Conservation (phyloP, 2,797 vertebrate genomes). For the Eulemur coronatus region DNA sequence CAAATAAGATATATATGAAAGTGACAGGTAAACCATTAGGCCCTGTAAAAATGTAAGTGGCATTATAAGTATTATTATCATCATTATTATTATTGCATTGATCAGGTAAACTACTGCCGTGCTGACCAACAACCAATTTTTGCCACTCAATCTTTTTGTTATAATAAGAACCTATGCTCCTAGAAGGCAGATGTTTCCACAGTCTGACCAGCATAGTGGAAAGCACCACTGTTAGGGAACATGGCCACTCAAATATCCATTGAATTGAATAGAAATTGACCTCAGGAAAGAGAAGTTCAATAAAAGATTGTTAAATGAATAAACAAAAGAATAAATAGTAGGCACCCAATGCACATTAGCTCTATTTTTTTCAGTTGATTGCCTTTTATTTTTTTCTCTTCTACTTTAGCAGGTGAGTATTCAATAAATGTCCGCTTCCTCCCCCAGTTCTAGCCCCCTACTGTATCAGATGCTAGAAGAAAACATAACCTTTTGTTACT, state of each 20-base stretch:
- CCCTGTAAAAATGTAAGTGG: neutral
- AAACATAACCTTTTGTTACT: neutral
- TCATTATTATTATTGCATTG: neutral
- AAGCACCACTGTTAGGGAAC: neutral
- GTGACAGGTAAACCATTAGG: neutral
- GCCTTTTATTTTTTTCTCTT: neutral
- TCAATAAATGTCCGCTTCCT: neutral
- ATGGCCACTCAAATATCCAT: neutral
- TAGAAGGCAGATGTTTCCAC: neutral
- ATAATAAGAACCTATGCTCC: neutral
- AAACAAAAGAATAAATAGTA: conserved; percentile 5
- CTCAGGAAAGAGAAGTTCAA: conserved; percentile 26
- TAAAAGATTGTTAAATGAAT: neutral
- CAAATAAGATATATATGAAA: neutral
- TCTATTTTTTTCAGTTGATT: conserved; percentile 14
- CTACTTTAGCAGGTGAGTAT: neutral
- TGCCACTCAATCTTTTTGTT: neutral
- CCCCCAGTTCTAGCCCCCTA: neutral
- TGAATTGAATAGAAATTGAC: conserved; percentile 1
- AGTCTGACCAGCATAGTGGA: neutral
- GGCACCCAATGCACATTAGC: neutral
- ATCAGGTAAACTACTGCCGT: neutral
- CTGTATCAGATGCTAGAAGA: neutral
- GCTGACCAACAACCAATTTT: neutral
- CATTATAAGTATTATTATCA: neutral